Conservation (phyloP, 1,140 invertebrate species). For the Drosophila funebris region DNA sequence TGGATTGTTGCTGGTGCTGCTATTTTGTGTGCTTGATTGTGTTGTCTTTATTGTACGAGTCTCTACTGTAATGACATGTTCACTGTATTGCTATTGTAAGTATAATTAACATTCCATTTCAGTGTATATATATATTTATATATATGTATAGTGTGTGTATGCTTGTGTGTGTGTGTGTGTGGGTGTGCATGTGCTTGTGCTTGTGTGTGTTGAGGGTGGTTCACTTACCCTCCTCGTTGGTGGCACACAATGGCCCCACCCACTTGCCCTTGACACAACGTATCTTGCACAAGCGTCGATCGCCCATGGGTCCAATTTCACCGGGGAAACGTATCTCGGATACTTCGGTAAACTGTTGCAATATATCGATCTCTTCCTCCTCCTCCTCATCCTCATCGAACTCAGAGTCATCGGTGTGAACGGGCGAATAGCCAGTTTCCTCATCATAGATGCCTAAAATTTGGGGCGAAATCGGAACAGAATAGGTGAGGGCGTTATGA, state of each 20-base stretch:
- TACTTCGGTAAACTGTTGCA: slow-evolving; percentile 83
- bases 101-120: slow-evolving; percentile 46
- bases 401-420: slow-evolving; percentile 74
- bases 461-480: slow-evolving; percentile 56
- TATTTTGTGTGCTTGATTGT: slow-evolving; percentile 56
- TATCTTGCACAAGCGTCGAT: slow-evolving; percentile 90
- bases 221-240: slow-evolving; percentile 84
- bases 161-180: slow-evolving; percentile 38
- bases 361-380: slow-evolving; percentile 79
- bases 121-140: slow-evolving; percentile 39
- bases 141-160: background rate
- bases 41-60: slow-evolving; percentile 62
- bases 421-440: slow-evolving; percentile 70
- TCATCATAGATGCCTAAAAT: slow-evolving; percentile 77
- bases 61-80: slow-evolving; percentile 54
- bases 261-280: slow-evolving; percentile 92
- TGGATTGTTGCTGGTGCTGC: slow-evolving; percentile 42
- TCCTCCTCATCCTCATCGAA: slow-evolving; percentile 80
- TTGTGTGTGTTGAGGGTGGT: slow-evolving; percentile 15
- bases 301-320: slow-evolving; percentile 87
- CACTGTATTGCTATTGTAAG: slow-evolving; percentile 50
- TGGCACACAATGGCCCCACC: slow-evolving; percentile 90
- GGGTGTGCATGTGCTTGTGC: slow-evolving; percentile 31
- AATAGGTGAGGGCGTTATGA: slow-evolving; percentile 78
- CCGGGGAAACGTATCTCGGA: slow-evolving; percentile 88